Percentiles rank a stretch among this genome's conserved stretches.
These are phyloP conservation scores for Amphipyra tragopoginis DNA, from an alignment of 2,888 invertebrate species.

Conservation along the genomic window DNA sequence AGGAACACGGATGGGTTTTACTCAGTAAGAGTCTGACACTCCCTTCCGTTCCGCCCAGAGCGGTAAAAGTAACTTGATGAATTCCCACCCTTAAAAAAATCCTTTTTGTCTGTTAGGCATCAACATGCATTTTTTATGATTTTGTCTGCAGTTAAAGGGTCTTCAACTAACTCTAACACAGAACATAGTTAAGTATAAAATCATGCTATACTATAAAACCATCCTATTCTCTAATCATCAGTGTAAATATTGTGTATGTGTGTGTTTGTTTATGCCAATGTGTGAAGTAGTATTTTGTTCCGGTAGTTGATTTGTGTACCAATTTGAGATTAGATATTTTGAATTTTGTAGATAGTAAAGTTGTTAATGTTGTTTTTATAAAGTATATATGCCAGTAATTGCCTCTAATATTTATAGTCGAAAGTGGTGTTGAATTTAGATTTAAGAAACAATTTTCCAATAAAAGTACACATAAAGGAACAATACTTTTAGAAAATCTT, in stretches of 20 bases:
- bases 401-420: not conserved
- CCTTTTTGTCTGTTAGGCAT: too few relatives aligned
- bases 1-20: too few relatives aligned
- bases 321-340: conserved; percentile 14
- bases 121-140: conserved; percentile 6
- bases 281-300: conserved; percentile 28
- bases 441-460: not conserved
- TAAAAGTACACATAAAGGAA: not conserved
- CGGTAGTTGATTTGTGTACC: not conserved
- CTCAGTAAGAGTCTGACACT: too few relatives aligned
- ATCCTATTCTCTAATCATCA: conserved; percentile 50
- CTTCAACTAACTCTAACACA: conserved; percentile 19
- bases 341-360: conserved; percentile 5
- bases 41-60: too few relatives aligned
- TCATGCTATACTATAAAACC: conserved; percentile 52
- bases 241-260: conserved; percentile 26
- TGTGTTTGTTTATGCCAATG: conserved; percentile 28
- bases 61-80: too few relatives aligned
- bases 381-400: not conserved
- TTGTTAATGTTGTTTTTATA: not conserved
- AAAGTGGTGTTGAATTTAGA: not conserved
- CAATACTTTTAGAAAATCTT: not conserved
- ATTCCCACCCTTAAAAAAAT: too few relatives aligned
- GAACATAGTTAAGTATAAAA: conserved; percentile 49
- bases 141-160: conserved; percentile 36